Conservation (phyloP, 2,113 vertebrate genomes). For the Brienomyrus longianalis region DNA sequence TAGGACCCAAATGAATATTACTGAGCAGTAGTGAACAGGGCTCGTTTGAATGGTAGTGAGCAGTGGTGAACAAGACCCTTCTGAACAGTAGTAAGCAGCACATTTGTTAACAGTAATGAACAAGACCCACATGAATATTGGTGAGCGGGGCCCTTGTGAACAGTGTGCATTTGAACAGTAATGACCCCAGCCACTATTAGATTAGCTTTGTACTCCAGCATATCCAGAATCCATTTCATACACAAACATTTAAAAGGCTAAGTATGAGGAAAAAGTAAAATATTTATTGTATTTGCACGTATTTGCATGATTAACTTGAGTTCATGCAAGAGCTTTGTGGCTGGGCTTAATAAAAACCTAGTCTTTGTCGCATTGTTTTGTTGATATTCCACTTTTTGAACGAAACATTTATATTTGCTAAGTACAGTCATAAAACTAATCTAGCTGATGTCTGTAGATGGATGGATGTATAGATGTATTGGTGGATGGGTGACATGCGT, state of each 20-base stretch:
- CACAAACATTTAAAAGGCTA: neutral
- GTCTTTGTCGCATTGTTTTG: neutral
- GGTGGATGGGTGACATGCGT: neutral
- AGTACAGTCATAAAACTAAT: neutral
- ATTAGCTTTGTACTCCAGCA: neutral
- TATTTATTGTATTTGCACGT: neutral
- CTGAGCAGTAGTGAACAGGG: neutral
- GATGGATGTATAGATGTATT: neutral
- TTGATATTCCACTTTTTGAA: neutral
- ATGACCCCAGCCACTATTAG: neutral
- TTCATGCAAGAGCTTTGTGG: neutral
- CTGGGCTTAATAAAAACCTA: neutral
- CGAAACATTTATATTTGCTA: neutral
- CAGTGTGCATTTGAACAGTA: neutral
- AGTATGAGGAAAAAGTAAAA: neutral
- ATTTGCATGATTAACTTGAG: neutral
- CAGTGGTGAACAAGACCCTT: neutral
- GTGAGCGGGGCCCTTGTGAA: neutral
- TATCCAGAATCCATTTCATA: neutral
- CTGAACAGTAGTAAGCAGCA: neutral
- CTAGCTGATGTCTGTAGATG: neutral
- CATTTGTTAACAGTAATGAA: neutral
- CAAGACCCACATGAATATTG: neutral
- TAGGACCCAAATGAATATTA: neutral
- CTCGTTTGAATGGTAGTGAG: neutral